These are phyloP conservation scores for Halcyon chelicuti DNA, from an alignment of 2,797 vertebrate genomes.

Conservation along the genomic window DNA sequence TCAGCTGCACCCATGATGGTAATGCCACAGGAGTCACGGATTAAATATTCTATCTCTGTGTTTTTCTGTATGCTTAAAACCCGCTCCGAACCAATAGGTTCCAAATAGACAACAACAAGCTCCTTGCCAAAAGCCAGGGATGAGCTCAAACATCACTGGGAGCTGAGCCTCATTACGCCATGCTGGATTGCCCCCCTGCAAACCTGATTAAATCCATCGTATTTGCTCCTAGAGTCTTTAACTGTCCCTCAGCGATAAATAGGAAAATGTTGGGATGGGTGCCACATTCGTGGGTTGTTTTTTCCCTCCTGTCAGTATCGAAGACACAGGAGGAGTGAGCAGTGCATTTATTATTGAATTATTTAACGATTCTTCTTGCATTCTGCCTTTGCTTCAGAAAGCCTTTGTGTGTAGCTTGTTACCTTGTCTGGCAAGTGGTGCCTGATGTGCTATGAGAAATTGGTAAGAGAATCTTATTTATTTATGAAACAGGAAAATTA, in stretches of 20 bases:
- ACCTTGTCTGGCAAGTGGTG: constrained; percentile 14
- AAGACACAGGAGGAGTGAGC: not conserved
- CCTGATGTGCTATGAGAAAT: not conserved
- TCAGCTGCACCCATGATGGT: not conserved
- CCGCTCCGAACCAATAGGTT: not conserved
- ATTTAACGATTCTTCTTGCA: constrained; percentile 43
- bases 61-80: constrained; percentile 1
- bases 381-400: constrained; percentile 3
- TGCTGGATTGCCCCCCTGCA: rapidly evolving
- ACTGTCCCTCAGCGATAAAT: not conserved
- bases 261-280: not conserved
- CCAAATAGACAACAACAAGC: constrained; percentile 3
- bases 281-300: not conserved
- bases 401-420: not conserved
- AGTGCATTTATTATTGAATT: constrained; percentile 49
- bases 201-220: not conserved
- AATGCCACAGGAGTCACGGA: not conserved
- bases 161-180: not conserved
- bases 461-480: not conserved
- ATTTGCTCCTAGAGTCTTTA: not conserved
- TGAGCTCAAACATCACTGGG: not conserved
- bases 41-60: not conserved
- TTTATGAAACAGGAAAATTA: not conserved
- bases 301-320: not conserved
- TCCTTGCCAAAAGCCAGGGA: constrained; percentile 13